Evolutionary conservation across 2,113 vertebrate genomes (phyloP).

Genomic region (Platysternon megacephalum): DNA sequence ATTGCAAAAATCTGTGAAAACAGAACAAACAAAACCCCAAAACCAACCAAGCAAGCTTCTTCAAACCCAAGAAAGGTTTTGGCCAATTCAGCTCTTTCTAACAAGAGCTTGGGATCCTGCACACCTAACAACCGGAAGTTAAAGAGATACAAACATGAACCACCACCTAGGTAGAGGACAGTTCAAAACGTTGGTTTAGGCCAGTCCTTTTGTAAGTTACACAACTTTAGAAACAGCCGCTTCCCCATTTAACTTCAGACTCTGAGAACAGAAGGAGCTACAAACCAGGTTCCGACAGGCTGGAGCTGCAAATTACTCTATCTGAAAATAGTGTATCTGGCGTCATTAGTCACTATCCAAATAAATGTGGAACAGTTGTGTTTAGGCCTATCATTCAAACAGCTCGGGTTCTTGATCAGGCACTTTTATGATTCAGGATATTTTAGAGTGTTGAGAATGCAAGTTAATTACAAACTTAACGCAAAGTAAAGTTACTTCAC

Average conservation of each 20-base stretch:
- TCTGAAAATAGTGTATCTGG: not conserved
- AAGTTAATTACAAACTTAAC: not conserved
- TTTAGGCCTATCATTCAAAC: not conserved
- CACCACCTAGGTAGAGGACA: not conserved
- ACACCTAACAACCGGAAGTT: not conserved
- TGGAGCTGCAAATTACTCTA: not conserved
- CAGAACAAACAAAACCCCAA: not conserved
- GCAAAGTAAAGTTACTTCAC: not conserved
- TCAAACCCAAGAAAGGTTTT: not conserved
- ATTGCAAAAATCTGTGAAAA: not conserved
- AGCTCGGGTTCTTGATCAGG: not conserved
- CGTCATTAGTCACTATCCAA: not conserved
- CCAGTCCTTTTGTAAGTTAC: not conserved
- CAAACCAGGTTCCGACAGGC: not conserved
- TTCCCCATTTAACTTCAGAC: not conserved
- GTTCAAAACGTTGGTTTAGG: no score
- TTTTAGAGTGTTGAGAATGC: not conserved
- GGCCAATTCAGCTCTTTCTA: not conserved
- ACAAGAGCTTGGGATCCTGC: not conserved
- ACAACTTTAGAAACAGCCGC: not conserved
- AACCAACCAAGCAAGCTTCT: not conserved
- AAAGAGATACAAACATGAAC: not conserved
- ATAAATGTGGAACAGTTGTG: not conserved
- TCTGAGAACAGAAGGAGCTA: not conserved
- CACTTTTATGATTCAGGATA: not conserved